Evolutionary conservation across 2,888 invertebrate genomes (phyloP), one percentile per base, ranked within the genome.

Genomic region (Apotomis betuletana): DNA sequence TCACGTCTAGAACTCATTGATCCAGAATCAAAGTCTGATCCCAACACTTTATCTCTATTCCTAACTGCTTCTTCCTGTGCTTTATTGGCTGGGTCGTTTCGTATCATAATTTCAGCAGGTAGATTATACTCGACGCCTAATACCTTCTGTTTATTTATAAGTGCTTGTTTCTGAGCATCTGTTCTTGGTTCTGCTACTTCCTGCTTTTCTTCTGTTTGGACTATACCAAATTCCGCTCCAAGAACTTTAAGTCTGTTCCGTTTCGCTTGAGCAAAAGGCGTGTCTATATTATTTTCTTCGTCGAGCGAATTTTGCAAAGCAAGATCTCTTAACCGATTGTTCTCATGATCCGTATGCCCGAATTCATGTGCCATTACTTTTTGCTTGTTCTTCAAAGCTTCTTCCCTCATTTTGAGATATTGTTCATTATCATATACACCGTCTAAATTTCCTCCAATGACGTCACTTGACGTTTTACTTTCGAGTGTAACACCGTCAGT

Each of bases 41-140:
- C 79, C 55, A 83, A 63, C 81, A 81, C 73, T 74, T 84, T 92
- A 52, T 79, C 81, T 75, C 76, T 92, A 77, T 91, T 91, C 1
- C 83, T 82, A 38, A 87, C 61, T 3, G 92, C 94, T 76, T 92
- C 89, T 76, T 89, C 90, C 69, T 90, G 90, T 1, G 91, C 91
- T 0, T 84, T 75, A 76, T 90, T 93, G 0, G 83, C 82, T 0
- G 88, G 87, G 62, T 87, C 87, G 27, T 83, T 87, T 68, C 79
- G 83, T 36, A 71, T 60, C 12, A 75, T 9, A 12, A 73, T 71
- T 75, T 84, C 83, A 0, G 80, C 55, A 5, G 92, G 90, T 3
- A 94, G 83, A 67, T 94, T 94, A 75, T 94, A 95, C 81, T 96
- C 96, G 0, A 95, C 94, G 4, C 94, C 92, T 70, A 96, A 82